These are phyloP conservation scores for Drosophila pruinosa DNA, from an alignment of 1,140 invertebrate species.

Conservation along the genomic window DNA sequence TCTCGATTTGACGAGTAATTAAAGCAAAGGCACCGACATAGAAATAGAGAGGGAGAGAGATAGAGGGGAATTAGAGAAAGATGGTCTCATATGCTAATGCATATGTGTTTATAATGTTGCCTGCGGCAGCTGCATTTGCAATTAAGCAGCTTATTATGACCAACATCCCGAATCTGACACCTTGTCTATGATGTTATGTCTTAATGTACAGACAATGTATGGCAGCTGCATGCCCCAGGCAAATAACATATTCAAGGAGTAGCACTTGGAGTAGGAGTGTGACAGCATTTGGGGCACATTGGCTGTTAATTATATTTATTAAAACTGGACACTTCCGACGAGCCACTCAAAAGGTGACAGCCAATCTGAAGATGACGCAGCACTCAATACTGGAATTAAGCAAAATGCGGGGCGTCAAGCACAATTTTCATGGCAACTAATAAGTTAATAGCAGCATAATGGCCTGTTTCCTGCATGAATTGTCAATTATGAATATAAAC, in stretches of 20 bases:
- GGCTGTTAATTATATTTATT: slow-evolving; percentile 62
- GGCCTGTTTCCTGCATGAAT: slow-evolving; percentile 82
- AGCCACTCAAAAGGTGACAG: slow-evolving; percentile 60
- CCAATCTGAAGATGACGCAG: slow-evolving; percentile 60
- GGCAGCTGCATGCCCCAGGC: slow-evolving; percentile 11
- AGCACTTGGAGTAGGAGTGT: background rate
- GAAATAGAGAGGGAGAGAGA: background rate
- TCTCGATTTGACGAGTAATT: slow-evolving; percentile 48
- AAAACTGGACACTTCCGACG: slow-evolving; percentile 68
- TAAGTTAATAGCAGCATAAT: slow-evolving; percentile 78
- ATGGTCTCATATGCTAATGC: slow-evolving; percentile 48
- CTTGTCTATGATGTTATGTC: slow-evolving; percentile 1
- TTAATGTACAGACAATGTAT: background rate
- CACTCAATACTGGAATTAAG: slow-evolving; percentile 41
- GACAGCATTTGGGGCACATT: background rate
- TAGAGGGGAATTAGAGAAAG: too few relatives aligned
- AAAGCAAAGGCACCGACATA: slow-evolving; percentile 24
- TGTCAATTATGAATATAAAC: slow-evolving; percentile 63
- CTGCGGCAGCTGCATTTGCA: slow-evolving; percentile 55
- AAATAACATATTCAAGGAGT: too few relatives aligned
- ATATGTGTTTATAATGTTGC: slow-evolving; percentile 32
- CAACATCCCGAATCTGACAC: slow-evolving; percentile 33
- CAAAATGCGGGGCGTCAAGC: slow-evolving; percentile 18
- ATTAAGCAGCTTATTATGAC: slow-evolving; percentile 68
- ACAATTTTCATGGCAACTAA: slow-evolving; percentile 71